These are phyloP conservation scores for Muraenolepis orangiensis DNA, from an alignment of 2,797 vertebrate genomes.

Conservation along the genomic window DNA sequence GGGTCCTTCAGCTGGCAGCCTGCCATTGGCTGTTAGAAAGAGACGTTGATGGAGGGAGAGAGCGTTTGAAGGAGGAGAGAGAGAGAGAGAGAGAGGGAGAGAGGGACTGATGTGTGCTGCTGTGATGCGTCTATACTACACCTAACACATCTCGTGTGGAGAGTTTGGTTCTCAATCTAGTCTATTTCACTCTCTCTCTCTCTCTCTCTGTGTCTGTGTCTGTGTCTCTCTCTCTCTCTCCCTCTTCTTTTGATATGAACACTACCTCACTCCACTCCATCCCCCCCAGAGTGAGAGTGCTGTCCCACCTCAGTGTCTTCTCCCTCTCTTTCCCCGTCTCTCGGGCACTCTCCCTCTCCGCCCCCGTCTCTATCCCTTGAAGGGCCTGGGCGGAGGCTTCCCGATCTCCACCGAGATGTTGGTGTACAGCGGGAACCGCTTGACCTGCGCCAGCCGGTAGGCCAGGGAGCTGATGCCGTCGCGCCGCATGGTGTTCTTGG, in stretches of 20 bases:
- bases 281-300: too few relatives aligned
- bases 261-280: background rate
- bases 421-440: conserved; percentile 89
- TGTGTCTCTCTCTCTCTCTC: conserved; percentile 13
- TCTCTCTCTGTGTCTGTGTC: background rate
- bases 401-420: conserved; percentile 98
- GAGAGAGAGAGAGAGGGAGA: conserved; percentile 14
- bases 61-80: conserved; percentile 32
- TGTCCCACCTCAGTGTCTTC: background rate
- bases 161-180: conserved; percentile 7
- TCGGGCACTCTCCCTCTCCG: background rate
- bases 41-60: conserved; percentile 27
- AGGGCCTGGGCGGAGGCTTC: conserved; percentile 83
- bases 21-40: conserved; percentile 32
- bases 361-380: conserved; percentile 77
- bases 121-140: conserved; percentile 20
- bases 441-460: conserved; percentile 87
- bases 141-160: conserved; percentile 18
- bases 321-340: background rate
- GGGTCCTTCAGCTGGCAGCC: conserved; percentile 25
- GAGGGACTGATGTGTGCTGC: conserved; percentile 40
- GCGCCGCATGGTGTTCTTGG: conserved; percentile 96
- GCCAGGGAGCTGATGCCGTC: conserved; percentile 93
- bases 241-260: conserved; percentile 1
- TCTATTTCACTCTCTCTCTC: background rate